Conservation (phyloP, 2,797 vertebrate genomes). For the Acrocephalus scirpaceus region DNA sequence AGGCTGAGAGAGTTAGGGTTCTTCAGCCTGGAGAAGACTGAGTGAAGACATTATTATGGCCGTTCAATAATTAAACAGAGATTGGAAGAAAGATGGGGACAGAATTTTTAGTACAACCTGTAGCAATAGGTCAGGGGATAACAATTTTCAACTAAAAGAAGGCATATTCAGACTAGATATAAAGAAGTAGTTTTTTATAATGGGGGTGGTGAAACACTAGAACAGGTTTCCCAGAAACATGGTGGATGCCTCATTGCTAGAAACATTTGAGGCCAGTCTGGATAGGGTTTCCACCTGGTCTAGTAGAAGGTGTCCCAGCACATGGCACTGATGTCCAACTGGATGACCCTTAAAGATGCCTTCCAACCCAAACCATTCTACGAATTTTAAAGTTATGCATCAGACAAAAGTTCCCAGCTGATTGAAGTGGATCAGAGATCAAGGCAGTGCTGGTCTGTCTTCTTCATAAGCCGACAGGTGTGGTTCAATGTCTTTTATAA, state of each 20-base stretch:
- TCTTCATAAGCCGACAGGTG: neutral
- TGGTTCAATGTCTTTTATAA: neutral
- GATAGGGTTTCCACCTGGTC: neutral
- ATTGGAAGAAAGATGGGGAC: neutral
- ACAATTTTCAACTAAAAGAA: neutral
- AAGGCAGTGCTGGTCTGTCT: neutral
- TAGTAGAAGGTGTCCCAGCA: neutral
- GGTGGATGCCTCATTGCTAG: neutral
- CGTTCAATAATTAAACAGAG: neutral
- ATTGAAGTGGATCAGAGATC: neutral
- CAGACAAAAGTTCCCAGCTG: neutral
- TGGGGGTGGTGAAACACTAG: neutral
- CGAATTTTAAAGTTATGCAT: neutral
- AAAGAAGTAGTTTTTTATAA: neutral
- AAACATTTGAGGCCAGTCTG: neutral
- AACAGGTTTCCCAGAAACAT: neutral
- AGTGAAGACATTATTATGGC: rapidly evolving
- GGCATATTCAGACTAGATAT: neutral
- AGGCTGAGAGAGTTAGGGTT: neutral
- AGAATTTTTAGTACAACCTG: neutral
- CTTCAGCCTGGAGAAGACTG: neutral
- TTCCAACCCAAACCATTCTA: neutral
- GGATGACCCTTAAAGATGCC: neutral
- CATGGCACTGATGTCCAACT: neutral
- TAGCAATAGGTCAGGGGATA: neutral